Percentiles rank a stretch among this genome's conserved stretches.
phyloP scores from a whole-genome alignment of 2,888 invertebrate species.

The Pilophorus perplexus region DNA sequence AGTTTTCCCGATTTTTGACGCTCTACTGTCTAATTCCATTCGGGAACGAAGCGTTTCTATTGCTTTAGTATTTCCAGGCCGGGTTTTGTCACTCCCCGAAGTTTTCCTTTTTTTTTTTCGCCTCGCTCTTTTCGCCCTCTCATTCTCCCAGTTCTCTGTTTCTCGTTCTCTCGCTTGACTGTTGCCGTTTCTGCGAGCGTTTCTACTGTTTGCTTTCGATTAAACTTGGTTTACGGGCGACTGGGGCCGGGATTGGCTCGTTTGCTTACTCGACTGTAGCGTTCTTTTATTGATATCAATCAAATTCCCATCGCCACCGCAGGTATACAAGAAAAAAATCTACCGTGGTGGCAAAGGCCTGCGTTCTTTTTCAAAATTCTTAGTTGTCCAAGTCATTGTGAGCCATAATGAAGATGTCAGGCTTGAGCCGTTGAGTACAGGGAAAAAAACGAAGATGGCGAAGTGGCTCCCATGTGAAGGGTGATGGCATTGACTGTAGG shows the following conservation, averaged over 20 bases:
- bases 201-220: conserved; percentile 7
- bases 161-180: no score
- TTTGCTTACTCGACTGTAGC: no score
- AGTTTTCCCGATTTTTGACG: not conserved
- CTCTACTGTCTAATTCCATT: conserved; percentile 6
- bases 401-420: conserved; percentile 29
- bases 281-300: no score
- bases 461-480: conserved; percentile 1
- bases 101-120: not conserved
- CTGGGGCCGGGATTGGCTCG: no score
- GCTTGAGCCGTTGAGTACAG: conserved; percentile 1
- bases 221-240: not conserved
- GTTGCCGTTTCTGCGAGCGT: not conserved
- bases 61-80: not conserved
- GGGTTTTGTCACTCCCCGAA: not conserved
- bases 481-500: conserved; percentile 24
- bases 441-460: conserved; percentile 14
- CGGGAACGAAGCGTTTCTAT: not conserved
- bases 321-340: no score
- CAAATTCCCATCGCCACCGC: no score
- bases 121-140: no score
- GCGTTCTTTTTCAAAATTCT: no score
- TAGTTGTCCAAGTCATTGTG: no score
- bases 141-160: no score
- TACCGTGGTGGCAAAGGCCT: no score